Conservation (phyloP, 92 coral and sea anemone genomes). For the Umimayanthus chanpuru region DNA sequence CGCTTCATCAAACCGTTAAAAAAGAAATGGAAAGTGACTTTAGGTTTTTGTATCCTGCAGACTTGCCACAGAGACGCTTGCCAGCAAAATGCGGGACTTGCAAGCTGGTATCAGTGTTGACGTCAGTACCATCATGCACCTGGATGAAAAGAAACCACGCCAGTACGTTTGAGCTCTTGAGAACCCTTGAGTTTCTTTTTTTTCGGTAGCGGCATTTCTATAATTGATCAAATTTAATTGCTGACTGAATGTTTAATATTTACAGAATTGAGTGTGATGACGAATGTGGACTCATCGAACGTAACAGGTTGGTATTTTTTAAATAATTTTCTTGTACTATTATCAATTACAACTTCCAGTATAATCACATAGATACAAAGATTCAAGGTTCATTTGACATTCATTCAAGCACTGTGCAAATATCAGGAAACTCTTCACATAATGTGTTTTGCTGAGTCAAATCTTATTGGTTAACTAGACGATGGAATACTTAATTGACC, state of each 20-base stretch:
- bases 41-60: conserved; percentile 33
- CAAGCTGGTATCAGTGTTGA: conserved; percentile 90
- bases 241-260: conserved; percentile 12
- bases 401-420: too few species aligned
- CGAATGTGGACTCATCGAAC: conserved; percentile 75
- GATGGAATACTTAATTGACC: too few species aligned
- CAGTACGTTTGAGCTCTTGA: conserved; percentile 45
- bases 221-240: not conserved
- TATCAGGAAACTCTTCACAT: too few species aligned
- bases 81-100: conserved; percentile 87
- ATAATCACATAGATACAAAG: not conserved
- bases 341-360: not conserved
- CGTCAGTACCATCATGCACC: conserved; percentile 74
- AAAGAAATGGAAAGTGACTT: too few species aligned
- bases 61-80: conserved; percentile 86
- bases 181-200: not conserved
- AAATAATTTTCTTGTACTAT: not conserved
- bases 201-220: not conserved
- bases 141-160: conserved; percentile 73
- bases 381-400: too few species aligned
- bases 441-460: too few species aligned
- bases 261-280: conserved; percentile 83
- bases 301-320: conserved; percentile 72
- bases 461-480: too few species aligned
- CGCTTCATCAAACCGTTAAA: too few species aligned